phyloP scores from a whole-genome alignment of 2,797 vertebrate genomes.

The Malurus splendens region DNA sequence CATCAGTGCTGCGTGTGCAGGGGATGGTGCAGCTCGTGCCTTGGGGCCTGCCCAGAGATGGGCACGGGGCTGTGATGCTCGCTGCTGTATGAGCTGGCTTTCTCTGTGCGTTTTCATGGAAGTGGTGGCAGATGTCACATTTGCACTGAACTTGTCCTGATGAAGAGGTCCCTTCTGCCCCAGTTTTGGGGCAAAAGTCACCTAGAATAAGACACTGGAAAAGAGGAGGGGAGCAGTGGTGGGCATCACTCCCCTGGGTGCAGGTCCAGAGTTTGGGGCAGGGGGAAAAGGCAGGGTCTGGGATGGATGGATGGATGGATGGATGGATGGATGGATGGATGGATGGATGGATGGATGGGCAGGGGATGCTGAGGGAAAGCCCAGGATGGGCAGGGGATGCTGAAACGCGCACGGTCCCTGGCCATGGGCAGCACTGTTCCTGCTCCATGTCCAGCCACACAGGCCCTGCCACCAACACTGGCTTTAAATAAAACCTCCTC shows the following conservation, averaged over 20 bases:
- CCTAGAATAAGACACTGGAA: neutral
- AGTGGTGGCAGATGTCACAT: neutral
- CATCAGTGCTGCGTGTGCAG: neutral
- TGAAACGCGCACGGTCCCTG: accelerated
- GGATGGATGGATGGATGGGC: neutral
- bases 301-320: neutral
- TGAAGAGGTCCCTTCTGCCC: neutral
- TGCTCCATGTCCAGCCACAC: accelerated
- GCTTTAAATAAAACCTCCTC: neutral
- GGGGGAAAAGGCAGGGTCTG: neutral
- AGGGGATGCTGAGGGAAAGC: neutral
- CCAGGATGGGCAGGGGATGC: neutral
- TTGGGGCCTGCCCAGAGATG: no score
- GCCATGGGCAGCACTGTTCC: neutral
- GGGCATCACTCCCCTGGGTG: no score
- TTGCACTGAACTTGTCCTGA: accelerated
- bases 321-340: neutral
- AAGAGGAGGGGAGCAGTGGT: neutral
- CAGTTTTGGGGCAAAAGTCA: neutral
- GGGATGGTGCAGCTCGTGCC: accelerated
- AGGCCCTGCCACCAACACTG: accelerated
- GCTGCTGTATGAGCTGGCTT: accelerated
- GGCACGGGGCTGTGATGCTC: neutral
- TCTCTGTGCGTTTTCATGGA: neutral
- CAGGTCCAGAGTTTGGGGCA: accelerated